phyloP scores from a whole-genome alignment of 2,797 vertebrate species.

The Hyperoplus lanceolatus region DNA sequence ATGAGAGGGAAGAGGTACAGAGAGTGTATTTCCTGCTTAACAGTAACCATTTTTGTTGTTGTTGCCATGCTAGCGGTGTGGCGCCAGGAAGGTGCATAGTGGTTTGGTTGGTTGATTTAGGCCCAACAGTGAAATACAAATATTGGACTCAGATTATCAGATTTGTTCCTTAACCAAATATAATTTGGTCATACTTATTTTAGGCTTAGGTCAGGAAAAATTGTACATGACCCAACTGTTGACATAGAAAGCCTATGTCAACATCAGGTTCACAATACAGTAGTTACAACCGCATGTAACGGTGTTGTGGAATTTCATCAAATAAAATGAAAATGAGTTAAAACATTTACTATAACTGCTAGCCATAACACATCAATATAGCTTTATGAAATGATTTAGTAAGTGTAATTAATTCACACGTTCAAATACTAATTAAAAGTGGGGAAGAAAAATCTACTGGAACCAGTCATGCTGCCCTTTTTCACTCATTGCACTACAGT shows the following conservation, averaged over 20 bases:
- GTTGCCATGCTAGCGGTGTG: neutral
- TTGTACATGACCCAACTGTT: too few species aligned
- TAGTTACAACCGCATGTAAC: too few species aligned
- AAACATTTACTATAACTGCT: neutral
- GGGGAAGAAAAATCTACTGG: neutral
- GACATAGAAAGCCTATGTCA: too few species aligned
- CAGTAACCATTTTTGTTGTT: neutral
- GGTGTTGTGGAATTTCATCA: too few species aligned
- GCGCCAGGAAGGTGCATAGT: neutral
- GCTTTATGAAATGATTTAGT: neutral
- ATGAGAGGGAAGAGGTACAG: neutral
- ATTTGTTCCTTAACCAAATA: too few species aligned
- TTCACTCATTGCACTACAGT: neutral
- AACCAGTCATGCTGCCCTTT: slow-evolving; percentile 14
- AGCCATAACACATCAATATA: neutral
- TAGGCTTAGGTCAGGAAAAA: too few species aligned
- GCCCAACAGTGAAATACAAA: neutral
- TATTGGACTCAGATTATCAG: neutral
- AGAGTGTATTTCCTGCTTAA: neutral
- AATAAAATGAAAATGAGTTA: too few species aligned
- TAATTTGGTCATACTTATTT: too few species aligned
- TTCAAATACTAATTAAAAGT: slow-evolving; percentile 11
- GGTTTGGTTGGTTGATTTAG: neutral
- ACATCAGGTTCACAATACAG: too few species aligned
- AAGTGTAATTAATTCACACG: neutral